Evolutionary conservation across 1,140 invertebrate genomes (phyloP).

Genomic region (Babylonia areolata): DNA sequence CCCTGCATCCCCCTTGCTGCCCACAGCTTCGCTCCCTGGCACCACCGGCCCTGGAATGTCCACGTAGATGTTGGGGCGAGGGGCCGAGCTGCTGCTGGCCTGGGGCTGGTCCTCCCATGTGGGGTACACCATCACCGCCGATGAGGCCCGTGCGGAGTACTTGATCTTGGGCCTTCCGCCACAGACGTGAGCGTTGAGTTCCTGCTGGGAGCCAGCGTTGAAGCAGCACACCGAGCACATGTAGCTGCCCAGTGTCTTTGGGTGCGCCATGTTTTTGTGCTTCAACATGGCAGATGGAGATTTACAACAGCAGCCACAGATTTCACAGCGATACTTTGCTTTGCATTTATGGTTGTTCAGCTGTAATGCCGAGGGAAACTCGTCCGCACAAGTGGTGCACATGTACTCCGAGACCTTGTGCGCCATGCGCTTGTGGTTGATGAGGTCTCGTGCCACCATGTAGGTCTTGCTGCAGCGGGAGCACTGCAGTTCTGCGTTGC

Average conservation of each 20-base stretch:
- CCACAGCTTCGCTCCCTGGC: neutral
- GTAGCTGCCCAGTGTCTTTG: neutral
- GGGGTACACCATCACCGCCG: neutral
- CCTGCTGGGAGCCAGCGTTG: slow-evolving; percentile 1
- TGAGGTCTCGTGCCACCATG: neutral
- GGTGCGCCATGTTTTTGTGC: neutral
- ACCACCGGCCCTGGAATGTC: neutral
- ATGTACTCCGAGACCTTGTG: neutral
- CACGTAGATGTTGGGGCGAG: neutral
- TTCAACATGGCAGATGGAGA: neutral
- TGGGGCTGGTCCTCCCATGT: neutral
- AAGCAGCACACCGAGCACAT: slow-evolving; percentile 17
- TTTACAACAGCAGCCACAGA: neutral
- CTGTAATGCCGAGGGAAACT: neutral
- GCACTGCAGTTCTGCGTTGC: neutral
- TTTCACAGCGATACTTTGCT: neutral
- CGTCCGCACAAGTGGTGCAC: neutral
- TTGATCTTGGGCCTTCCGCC: slow-evolving; percentile 1
- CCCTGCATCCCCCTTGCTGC: neutral
- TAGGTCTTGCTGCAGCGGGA: neutral
- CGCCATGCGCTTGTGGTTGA: neutral
- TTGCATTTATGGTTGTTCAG: neutral
- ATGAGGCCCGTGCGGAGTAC: neutral
- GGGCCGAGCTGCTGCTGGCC: neutral
- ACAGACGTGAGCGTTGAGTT: neutral